phyloP scores from a whole-genome alignment of 2,113 vertebrate genomes.

The Anarhynchus alexandrinus region DNA sequence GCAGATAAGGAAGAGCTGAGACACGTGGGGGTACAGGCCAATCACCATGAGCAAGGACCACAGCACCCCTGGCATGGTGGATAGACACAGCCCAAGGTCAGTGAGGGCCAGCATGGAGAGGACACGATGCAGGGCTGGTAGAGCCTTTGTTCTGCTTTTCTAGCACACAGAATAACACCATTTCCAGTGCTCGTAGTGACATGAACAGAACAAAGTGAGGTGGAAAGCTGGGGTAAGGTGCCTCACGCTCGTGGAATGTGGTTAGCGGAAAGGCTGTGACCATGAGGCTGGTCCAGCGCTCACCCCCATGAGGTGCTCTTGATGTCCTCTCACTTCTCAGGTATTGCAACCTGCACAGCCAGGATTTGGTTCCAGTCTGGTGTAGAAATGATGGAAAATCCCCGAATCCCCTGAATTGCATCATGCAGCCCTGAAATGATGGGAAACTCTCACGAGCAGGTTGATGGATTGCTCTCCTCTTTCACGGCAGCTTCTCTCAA shows the following conservation, averaged over 20 bases:
- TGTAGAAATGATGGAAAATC: neutral
- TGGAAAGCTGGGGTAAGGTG: neutral
- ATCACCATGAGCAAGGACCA: fast-evolving
- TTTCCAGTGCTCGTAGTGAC: neutral
- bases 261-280: neutral
- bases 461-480: neutral
- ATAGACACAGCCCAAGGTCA: neutral
- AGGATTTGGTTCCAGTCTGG: neutral
- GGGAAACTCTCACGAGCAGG: neutral
- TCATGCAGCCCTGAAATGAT: neutral
- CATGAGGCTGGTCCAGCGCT: neutral
- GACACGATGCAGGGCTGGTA: neutral
- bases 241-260: fast-evolving
- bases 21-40: neutral
- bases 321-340: neutral
- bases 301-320: neutral
- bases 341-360: neutral
- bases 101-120: neutral
- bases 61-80: too few relatives aligned
- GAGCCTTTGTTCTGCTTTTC: neutral
- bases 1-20: neutral
- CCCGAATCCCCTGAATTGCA: neutral
- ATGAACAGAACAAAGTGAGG: neutral
- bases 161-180: neutral
- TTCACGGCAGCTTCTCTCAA: neutral